Percentiles rank a stretch among this genome's conserved stretches.
Conservation (phyloP, 2,113 vertebrate species). For the Triplophysa siluroides region DNA sequence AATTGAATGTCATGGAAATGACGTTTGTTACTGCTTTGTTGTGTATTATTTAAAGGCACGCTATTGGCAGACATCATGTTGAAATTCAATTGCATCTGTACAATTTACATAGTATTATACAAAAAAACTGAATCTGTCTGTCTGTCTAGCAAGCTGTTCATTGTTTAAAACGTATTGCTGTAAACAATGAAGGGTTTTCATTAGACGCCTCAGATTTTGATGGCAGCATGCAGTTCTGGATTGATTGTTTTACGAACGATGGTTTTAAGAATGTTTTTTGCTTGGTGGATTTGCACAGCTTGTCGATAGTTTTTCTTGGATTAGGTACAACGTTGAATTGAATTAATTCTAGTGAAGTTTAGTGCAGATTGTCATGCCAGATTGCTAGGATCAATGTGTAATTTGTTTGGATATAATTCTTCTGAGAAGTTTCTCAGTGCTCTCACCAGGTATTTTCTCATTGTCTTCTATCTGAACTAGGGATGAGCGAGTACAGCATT, state of each 20-base stretch:
- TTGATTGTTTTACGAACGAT: background rate
- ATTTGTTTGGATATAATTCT: conserved; percentile 10
- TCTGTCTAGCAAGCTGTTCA: background rate
- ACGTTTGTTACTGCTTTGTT: background rate
- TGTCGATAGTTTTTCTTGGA: background rate
- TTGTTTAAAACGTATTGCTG: background rate
- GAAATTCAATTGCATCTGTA: background rate
- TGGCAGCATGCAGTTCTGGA: background rate
- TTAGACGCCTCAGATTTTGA: background rate
- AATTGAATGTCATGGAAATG: background rate
- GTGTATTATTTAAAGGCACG: background rate
- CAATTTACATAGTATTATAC: background rate
- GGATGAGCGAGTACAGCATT: no score
- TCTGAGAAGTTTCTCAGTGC: background rate
- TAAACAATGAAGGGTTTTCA: background rate
- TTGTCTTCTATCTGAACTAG: background rate
- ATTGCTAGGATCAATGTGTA: conserved; percentile 18
- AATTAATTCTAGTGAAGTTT: background rate
- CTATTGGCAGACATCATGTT: background rate
- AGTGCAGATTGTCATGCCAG: background rate
- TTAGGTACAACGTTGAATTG: conserved; percentile 11
- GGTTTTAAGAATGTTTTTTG: background rate
- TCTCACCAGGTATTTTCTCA: conserved; percentile 7
- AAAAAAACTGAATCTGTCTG: background rate
- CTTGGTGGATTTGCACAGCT: conserved; percentile 6